Conservation (phyloP, 2,797 vertebrate genomes). For the Ctenosaura bakeri region DNA sequence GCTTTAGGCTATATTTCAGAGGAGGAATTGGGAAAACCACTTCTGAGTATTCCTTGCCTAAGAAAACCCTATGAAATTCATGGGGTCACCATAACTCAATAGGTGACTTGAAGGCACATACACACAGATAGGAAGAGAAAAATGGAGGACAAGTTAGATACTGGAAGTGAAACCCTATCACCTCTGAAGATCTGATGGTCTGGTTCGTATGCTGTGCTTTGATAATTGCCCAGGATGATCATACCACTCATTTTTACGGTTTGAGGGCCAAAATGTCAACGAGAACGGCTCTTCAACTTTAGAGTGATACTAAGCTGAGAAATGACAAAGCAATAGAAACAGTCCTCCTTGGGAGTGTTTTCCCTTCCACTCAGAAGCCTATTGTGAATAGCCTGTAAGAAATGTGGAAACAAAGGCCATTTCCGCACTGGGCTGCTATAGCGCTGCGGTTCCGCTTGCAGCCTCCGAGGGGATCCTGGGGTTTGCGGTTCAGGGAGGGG, state of each 20-base stretch:
- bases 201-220: slow-evolving; percentile 21
- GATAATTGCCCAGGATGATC: background rate
- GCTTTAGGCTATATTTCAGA: background rate
- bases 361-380: background rate
- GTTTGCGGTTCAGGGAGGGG: too few species aligned
- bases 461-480: too few species aligned
- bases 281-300: slow-evolving; percentile 22
- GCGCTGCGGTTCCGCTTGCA: too few species aligned
- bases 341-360: slow-evolving; percentile 14
- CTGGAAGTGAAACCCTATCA: slow-evolving; percentile 22
- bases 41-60: too few species aligned
- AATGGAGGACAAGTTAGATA: too few species aligned
- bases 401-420: background rate
- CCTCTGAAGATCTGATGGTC: slow-evolving; percentile 12
- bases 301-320: background rate
- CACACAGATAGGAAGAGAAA: too few species aligned
- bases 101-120: too few species aligned
- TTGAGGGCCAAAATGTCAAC: slow-evolving; percentile 35
- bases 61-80: too few species aligned
- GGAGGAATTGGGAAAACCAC: too few species aligned
- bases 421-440: too few species aligned
- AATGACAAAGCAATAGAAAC: background rate
- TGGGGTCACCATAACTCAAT: too few species aligned
- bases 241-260: slow-evolving; percentile 27
- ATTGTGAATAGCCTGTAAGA: background rate